Evolutionary conservation across 2,113 vertebrate species (phyloP), one percentile per base, ranked within the genome.

Genomic region (Nettapus auritus): DNA sequence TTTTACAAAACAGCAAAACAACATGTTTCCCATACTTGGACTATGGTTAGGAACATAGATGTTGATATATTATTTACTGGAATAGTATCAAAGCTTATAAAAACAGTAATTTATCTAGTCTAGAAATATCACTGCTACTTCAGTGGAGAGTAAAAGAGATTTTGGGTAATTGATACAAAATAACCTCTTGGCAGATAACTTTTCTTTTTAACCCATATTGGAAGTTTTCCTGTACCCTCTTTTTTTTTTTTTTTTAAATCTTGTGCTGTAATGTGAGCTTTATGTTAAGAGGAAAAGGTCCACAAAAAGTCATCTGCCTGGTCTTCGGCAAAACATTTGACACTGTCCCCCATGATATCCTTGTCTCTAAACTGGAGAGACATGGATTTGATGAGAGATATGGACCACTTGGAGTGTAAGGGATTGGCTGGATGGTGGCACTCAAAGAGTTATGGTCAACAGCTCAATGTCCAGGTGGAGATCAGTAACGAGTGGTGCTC

Each of bases 51-150:
- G 11, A 96, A 50, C 36, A 71, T 33, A 82, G 62, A 53, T 87
- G 90, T 38, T 95, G 69, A 75, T 83, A 34, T 52, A 75, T 78
- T 90, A 73, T 93, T 92, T 94, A 76, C 66, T 34, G 75, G 81
- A 82, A 76, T 56, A 48, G 15, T 31, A 64, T 70, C 1, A 2
- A 7, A 78, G 11, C 48, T 90, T 90, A 68, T 82, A 78, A 81
- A 86, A 85, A 1, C 31, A 62, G 33, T 60, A 38, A 33, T 84
- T 89, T 73, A 73, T 63, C n/a, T 74, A 15, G 8, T 50, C 22
- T 67, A 52, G 88, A 91, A 95, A 60, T 83, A 79, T 19, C 40
- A 71, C 36, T 70, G 18, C 22, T 74, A 26, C 59, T 83, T 63
- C 36, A 34, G 42, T 59, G 66, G 40, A 71, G 66, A 2, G 2